These are phyloP conservation scores for Ageneiosus marmoratus DNA, from an alignment of 2,113 vertebrate genomes.

Conservation along the genomic window DNA sequence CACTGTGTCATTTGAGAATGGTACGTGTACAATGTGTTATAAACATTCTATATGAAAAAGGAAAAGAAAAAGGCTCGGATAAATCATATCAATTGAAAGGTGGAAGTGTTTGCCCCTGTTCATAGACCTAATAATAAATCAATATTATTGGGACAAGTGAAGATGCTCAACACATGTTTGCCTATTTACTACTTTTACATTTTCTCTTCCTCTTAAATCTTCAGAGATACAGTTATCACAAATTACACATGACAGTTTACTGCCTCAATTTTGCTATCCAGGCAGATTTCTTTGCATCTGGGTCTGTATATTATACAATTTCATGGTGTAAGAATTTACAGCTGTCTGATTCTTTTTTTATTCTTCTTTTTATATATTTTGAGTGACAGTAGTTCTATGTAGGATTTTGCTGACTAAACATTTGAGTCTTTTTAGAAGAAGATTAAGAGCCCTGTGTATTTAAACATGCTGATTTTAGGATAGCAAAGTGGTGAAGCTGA, in stretches of 20 bases:
- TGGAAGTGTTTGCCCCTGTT: neutral
- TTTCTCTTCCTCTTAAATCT: conserved; percentile 1
- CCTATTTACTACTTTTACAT: neutral
- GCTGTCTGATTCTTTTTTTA: conserved; percentile 16
- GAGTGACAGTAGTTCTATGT: neutral
- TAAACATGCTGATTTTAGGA: neutral
- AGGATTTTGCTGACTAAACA: conserved; percentile 14
- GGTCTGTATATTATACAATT: no score
- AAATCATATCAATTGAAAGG: neutral
- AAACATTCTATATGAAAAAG: neutral
- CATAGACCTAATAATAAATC: neutral
- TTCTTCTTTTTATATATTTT: neutral
- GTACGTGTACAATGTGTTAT: neutral
- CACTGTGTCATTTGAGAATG: neutral
- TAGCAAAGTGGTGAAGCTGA: neutral
- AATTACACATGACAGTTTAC: conserved; percentile 9
- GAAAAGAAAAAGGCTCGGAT: neutral
- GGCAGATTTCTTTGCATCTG: neutral
- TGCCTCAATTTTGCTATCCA: neutral
- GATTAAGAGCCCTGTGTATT: neutral
- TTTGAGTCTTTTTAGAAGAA: neutral
- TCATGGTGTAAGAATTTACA: conserved; percentile 2
- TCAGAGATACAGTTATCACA: neutral
- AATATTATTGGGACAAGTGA: neutral
- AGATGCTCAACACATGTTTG: neutral